Base-by-base conservation (phyloP, 1,140 invertebrate genomes). In the Linepithema humile region DNA sequence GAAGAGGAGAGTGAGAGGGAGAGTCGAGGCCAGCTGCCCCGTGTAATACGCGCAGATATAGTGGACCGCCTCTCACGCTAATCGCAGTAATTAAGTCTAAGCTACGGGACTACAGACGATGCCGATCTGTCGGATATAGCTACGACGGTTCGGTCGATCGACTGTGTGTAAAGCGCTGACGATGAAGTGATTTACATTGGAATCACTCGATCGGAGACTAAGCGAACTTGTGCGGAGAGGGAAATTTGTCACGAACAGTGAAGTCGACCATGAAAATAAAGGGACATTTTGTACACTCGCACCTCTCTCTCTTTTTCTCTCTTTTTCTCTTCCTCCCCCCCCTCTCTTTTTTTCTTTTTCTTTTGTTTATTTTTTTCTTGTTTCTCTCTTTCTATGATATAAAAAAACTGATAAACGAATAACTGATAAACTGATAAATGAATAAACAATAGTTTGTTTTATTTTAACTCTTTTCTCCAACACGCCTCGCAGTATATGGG, bases 31-130 rank as follows among this genome's bases (percentile, higher is more conserved):
- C 59, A 85, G 78, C 55, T 70, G 82, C 35, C 43, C 50, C 67
- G 77, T 84, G 84, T 89, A 89, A 89, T 89, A 86, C 57, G 73
- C 84, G 84, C 88, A 89, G 83, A 87, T 86, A 88, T 91, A 88
- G 86, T 80, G 75, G 75, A 70, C 86, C 85, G 87, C 89, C 90
- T 91, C 89, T 89, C 88, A 85, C 88, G 86, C 85, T 92, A 91
- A 92, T 92, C 90, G 90, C 87, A 87, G 90, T 92, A 92, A 92
- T 92, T 92, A 92, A 92, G 90, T 92, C 88, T 85, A 89, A 92
- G 89, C 88, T 90, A 89, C 85, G 89, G 88, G 84, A 89, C 88
- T 87, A 85, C 82, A 48, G 72, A 55, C 82, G 75, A 78, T 12
- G 73, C 62, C 40, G 73, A 84, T 80, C 82, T 78, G 73, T 78